These are phyloP conservation scores for Heliconius hortense DNA, from an alignment of 2,888 invertebrate species.

Conservation along the genomic window DNA sequence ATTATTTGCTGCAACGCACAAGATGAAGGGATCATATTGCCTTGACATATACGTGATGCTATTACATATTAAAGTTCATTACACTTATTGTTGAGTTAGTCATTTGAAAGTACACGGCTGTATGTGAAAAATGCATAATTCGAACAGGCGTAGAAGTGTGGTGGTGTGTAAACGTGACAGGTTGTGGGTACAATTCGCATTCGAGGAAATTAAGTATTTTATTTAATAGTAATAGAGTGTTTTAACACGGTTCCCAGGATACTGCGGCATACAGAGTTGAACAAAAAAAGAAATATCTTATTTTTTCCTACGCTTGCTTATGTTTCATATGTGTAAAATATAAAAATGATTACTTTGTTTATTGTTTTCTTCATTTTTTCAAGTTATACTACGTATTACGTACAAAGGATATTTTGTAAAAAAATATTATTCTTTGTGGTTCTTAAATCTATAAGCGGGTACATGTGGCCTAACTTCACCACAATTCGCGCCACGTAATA, in stretches of 20 bases:
- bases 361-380: neutral
- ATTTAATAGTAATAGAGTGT: too few relatives aligned
- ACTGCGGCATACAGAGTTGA: too few relatives aligned
- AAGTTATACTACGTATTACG: too few relatives aligned
- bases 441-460: neutral
- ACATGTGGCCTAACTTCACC: neutral
- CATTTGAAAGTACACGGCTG: neutral
- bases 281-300: neutral
- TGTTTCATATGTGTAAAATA: neutral
- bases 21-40: conserved; percentile 34
- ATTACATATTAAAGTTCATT: conserved; percentile 15
- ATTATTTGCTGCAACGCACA: conserved; percentile 39
- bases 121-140: neutral
- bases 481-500: neutral
- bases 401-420: neutral
- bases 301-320: too few relatives aligned
- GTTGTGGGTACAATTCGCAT: too few relatives aligned
- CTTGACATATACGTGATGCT: conserved; percentile 36
- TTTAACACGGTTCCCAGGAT: too few relatives aligned
- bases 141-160: too few relatives aligned
- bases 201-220: too few relatives aligned
- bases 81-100: conserved; percentile 13
- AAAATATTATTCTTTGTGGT: neutral
- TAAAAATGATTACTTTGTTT: neutral
- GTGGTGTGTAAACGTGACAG: too few relatives aligned